These are phyloP conservation scores for Heteromyza rotundicornis DNA, from an alignment of 2,888 invertebrate genomes.

Conservation along the genomic window DNA sequence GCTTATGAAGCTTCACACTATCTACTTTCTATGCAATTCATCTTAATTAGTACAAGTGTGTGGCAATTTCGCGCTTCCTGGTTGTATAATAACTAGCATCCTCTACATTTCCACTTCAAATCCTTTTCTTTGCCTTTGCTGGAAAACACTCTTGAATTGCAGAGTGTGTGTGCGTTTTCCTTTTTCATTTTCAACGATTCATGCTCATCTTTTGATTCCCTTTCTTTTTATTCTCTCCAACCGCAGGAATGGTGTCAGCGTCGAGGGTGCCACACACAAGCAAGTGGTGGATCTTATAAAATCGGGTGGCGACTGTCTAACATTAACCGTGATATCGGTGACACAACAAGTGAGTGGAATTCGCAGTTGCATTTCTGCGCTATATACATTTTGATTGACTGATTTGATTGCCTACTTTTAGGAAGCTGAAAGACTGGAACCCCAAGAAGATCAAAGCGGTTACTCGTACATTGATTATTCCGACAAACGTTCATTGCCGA, in stretches of 20 bases:
- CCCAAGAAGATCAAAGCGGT: conserved; percentile 77
- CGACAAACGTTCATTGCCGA: conserved; percentile 89
- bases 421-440: conserved; percentile 85
- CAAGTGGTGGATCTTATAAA: conserved; percentile 99
- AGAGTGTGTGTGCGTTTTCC: too few relatives aligned
- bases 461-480: conserved; percentile 88
- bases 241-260: conserved; percentile 88
- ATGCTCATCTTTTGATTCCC: too few relatives aligned
- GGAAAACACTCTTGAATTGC: too few relatives aligned
- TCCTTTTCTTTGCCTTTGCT: too few relatives aligned
- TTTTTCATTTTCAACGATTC: too few relatives aligned
- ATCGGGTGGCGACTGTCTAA: conserved; percentile 96
- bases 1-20: not conserved
- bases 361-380: not conserved
- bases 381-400: not conserved
- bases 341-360: conserved; percentile 77
- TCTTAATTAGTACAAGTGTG: not conserved
- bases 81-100: too few relatives aligned
- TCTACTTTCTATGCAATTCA: not conserved
- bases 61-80: too few relatives aligned
- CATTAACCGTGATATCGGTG: conserved; percentile 95
- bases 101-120: too few relatives aligned
- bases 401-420: conserved; percentile 43
- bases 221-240: too few relatives aligned
- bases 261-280: conserved; percentile 99